Conservation (phyloP, 2,113 vertebrate species). For the Motacilla tschutschensis region DNA sequence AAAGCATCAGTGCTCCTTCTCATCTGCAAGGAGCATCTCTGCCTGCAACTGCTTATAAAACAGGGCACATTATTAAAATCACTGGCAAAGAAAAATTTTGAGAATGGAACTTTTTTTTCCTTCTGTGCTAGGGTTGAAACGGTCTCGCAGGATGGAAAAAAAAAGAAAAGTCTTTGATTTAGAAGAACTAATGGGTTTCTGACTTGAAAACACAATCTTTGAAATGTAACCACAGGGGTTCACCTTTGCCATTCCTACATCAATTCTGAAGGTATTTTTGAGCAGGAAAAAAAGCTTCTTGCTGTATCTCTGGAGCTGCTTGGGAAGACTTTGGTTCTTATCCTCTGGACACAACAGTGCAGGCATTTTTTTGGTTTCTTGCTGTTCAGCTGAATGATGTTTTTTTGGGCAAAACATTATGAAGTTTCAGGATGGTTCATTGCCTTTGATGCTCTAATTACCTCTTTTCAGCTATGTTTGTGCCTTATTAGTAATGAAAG, state of each 20-base stretch:
- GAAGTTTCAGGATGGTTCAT: conserved; percentile 54
- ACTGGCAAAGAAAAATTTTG: not conserved
- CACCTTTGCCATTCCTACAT: not conserved
- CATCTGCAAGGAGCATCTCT: not conserved
- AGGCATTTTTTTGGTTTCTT: not conserved
- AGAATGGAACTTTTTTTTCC: not conserved
- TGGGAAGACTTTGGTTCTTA: not conserved
- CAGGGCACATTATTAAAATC: not conserved
- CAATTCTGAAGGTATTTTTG: not conserved
- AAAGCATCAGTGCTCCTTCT: not conserved
- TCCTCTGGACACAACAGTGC: not conserved
- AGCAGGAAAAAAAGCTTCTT: not conserved
- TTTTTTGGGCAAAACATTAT: conserved; percentile 42
- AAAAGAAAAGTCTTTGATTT: not conserved
- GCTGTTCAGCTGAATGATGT: not conserved
- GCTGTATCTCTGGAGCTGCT: not conserved
- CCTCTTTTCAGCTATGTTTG: conserved; percentile 36
- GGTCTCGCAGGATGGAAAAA: not conserved
- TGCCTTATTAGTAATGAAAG: conserved; percentile 51
- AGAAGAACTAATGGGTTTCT: conserved; percentile 5
- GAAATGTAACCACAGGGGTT: not conserved
- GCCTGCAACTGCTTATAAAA: not conserved
- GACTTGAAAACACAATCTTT: conserved; percentile 5
- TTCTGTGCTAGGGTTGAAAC: not conserved
- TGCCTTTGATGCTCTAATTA: conserved; percentile 69